Percentiles rank a stretch among this genome's conserved stretches.
Evolutionary conservation across 2,888 invertebrate species (phyloP).

Genomic region (Exocentrus adspersus): DNA sequence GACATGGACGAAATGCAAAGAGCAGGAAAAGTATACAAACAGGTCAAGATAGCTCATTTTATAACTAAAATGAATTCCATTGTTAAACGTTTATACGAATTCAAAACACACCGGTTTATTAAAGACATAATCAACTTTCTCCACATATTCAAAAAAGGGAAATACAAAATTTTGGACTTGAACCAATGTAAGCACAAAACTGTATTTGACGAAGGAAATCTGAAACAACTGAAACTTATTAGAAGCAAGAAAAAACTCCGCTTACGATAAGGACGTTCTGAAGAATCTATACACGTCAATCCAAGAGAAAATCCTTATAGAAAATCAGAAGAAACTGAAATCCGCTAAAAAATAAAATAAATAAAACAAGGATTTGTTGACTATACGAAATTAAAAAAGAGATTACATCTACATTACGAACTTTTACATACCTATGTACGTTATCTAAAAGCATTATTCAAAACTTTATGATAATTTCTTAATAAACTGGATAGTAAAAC

Average conservation of each 20-base stretch:
- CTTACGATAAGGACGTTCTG: conserved; percentile 11
- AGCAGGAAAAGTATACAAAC: conserved; percentile 43
- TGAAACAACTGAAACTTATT: conserved; percentile 35
- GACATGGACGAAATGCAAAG: conserved; percentile 49
- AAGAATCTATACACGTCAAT: conserved; percentile 8
- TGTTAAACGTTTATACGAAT: conserved; percentile 36
- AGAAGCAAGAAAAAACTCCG: conserved; percentile 28
- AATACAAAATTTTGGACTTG: conserved; percentile 32
- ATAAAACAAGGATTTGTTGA: no score
- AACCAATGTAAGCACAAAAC: conserved; percentile 12
- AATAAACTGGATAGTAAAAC: no score
- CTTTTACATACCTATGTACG: no score
- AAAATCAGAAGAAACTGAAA: neutral
- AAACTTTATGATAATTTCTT: no score
- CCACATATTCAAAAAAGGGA: conserved; percentile 35
- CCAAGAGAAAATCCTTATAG: neutral
- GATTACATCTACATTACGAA: no score
- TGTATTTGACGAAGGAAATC: conserved; percentile 42
- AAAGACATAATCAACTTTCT: conserved; percentile 28
- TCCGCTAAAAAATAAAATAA: neutral
- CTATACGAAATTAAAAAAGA: no score
- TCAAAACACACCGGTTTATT: conserved; percentile 26
- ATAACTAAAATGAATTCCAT: conserved; percentile 43
- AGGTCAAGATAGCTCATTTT: conserved; percentile 46
- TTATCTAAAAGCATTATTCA: no score